Evolutionary conservation across 2,113 vertebrate species (phyloP), one percentile per base, ranked within the genome.

Genomic region (Alces alces): DNA sequence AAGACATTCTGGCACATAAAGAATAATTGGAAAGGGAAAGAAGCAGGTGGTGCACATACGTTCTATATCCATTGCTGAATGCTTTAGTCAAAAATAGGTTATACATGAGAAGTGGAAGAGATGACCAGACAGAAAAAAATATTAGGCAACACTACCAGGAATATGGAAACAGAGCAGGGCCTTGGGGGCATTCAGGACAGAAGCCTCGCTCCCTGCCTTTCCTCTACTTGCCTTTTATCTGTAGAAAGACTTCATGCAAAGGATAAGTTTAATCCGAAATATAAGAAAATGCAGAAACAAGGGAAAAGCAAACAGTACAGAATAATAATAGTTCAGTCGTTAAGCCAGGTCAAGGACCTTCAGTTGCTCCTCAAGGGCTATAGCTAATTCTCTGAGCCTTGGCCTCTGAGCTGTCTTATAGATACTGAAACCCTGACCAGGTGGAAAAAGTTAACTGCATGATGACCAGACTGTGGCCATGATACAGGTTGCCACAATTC

Each of bases 21-120:
- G 36, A 91, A 10, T 16, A 36, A 27, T 7, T 16, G 43, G 57
- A 17, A 21, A 55, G 30, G 10, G 25, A 15, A 43, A 16, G 28
- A 45, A 39, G n/a, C 5, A 14, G 14, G 3, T 15, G 2, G 13
- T 6, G 2, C 4, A 1, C 3, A 17, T 8, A 27, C 6, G 10
- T 76, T 55, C 52, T 30, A 8, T 2, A 30, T 14, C 23, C 16
- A 19, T 2, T 66, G 47, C 54, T 39, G 23, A 64, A 73, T 13
- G 25, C 7, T 36, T 45, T 12, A 7, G 6, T 58, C 25, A 50
- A 25, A 57, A 60, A 30, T 8, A 43, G 60, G 47, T 84, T 43
- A 9, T 27, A 5, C 33, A 12, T 78, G 52, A 90, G 73, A 66
- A 83, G 33, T 86, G 17, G 54, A n/a, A 47, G 39, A 73, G 58